Evolutionary conservation across 2,797 vertebrate species (phyloP), one percentile per base, ranked within the genome.

Genomic region (Alca torda): DNA sequence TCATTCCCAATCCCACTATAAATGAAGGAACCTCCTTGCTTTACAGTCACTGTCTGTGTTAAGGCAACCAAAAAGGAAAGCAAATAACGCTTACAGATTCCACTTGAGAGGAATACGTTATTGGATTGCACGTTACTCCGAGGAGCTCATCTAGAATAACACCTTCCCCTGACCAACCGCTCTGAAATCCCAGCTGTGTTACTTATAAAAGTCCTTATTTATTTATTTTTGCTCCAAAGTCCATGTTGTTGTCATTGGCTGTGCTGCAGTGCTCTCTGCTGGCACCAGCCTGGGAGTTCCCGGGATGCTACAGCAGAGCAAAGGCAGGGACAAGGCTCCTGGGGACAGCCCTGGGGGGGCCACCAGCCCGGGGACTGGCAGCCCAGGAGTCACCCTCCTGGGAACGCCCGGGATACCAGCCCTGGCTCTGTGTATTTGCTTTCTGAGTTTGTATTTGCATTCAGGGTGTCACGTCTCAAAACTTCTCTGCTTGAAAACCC

Each of bases 261-360:
- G 96, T 95, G 87, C 91, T 95, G 88, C 95, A 93, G 64, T 97
- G 97, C 97, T 96, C 96, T 94, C 95, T 97, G 88, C 92, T 89
- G 97, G 96, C 91, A 45, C 82, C 89, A 57, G 65, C 73, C 63
- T 4, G 43, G 48, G 46, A 35, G 35, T 6, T 73, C 26, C n/a
- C 0, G 81, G 77, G 77, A 23, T 54, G 56, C 53, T 69, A 5
- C 53, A 21, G 63, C 72, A 2, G 9, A 37, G 68, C 46, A 1
- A 18, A 30, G 45, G 28, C 77, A 39, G 72, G 1, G 15, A 33
- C 26, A 1, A 15, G 57, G 50, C 54, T 16, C 39, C 43, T 5
- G 25, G 43, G 72, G 13, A 10, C 1, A 2, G 39, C 30, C 8
- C 64, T 11, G 6, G 39, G 41, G 69, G 3, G 10, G 41, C 37